Evolutionary conservation across 2,797 vertebrate species (phyloP).

Genomic region (Coccyzus lansbergi): DNA sequence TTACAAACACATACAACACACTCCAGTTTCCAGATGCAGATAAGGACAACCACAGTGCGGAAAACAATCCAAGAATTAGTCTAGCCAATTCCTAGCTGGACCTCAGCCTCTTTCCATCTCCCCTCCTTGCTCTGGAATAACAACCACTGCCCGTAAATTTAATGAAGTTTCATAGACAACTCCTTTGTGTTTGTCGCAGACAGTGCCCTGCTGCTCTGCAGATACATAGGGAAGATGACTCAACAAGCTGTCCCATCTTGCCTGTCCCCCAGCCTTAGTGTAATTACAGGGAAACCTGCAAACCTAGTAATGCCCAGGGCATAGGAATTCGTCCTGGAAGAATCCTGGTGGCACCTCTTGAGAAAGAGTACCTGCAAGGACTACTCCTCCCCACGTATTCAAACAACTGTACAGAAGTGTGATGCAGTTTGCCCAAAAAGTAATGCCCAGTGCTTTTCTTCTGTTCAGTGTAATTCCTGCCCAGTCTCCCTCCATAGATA

Average conservation of each 20-base stretch:
- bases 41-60: slow-evolving; percentile 55
- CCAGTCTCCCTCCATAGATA: not conserved
- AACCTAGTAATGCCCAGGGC: not conserved
- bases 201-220: not conserved
- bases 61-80: slow-evolving; percentile 63
- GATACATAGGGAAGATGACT: not conserved
- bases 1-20: slow-evolving; percentile 48
- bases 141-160: not conserved
- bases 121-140: slow-evolving; percentile 51
- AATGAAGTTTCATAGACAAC: slow-evolving; percentile 25
- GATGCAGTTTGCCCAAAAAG: not conserved
- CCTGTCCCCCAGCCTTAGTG: not conserved
- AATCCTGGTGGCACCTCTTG: not conserved
- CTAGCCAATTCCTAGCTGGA: slow-evolving; percentile 59
- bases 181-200: not conserved
- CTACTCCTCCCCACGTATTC: not conserved
- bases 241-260: not conserved
- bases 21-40: slow-evolving; percentile 65
- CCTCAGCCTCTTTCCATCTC: slow-evolving; percentile 59
- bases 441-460: not conserved
- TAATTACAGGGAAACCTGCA: not conserved
- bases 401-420: not conserved
- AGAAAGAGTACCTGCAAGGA: not conserved
- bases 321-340: not conserved
- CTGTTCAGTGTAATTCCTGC: not conserved